Evolutionary conservation across 1,140 invertebrate genomes (phyloP).

Genomic region (Drosophila kepulauana): DNA sequence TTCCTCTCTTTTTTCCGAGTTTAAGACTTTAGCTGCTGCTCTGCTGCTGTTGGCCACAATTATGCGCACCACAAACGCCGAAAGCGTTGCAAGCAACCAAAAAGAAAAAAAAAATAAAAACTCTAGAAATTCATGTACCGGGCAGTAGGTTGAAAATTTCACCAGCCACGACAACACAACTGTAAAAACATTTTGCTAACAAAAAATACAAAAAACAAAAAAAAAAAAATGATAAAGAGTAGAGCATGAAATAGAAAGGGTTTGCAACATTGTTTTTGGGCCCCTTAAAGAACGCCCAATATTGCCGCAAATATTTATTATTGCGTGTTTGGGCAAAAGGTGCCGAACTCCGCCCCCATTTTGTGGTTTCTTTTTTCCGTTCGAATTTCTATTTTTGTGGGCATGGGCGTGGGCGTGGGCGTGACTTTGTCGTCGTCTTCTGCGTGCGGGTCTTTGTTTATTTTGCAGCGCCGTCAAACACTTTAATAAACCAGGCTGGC

Average conservation of each 20-base stretch:
- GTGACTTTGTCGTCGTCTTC: constrained; percentile 46
- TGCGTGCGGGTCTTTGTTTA: constrained; percentile 53
- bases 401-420: constrained; percentile 15
- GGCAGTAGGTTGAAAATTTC: neutral
- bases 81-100: constrained; percentile 39
- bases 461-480: constrained; percentile 57
- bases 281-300: constrained; percentile 40
- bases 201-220: constrained; percentile 6
- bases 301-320: constrained; percentile 76
- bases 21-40: constrained; percentile 48
- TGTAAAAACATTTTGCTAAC: constrained; percentile 3
- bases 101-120: constrained; percentile 25
- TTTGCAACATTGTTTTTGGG: neutral
- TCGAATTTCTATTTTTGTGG: no score
- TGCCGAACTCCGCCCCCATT: constrained; percentile 1
- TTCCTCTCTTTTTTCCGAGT: constrained; percentile 34
- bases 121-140: constrained; percentile 62
- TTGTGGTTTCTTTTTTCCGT: no score
- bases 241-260: constrained; percentile 14
- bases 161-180: constrained; percentile 6
- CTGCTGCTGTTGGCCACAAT: constrained; percentile 66
- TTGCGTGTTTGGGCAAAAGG: constrained; percentile 50
- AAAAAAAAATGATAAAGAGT: neutral
- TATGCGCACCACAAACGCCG: constrained; percentile 73
- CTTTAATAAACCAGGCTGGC: constrained; percentile 69